Percentiles rank a stretch among this genome's conserved stretches.
Evolutionary conservation across 2,888 invertebrate genomes (phyloP).

Genomic region (Eulithis testata): DNA sequence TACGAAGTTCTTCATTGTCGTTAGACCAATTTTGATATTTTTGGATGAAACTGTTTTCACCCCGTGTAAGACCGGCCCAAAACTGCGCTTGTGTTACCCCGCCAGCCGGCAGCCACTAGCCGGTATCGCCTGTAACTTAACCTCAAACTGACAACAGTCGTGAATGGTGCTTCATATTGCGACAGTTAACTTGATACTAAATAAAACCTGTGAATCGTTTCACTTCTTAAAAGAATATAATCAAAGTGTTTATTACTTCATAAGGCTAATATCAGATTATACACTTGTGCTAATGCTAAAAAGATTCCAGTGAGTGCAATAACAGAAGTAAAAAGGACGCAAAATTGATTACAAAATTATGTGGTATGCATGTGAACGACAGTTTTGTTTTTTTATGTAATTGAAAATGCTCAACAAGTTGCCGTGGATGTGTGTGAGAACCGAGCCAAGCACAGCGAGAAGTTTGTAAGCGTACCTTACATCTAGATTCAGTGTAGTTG

Average conservation of each 20-base stretch:
- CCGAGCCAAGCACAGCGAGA: constrained; percentile 39
- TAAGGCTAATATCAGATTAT: too few species aligned
- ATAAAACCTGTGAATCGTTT: constrained; percentile 38
- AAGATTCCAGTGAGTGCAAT: constrained; percentile 48
- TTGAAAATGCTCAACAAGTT: constrained; percentile 52
- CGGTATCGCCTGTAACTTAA: constrained; percentile 82
- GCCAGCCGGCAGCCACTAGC: constrained; percentile 75
- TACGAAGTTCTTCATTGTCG: not conserved
- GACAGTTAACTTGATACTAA: constrained; percentile 66
- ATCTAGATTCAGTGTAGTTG: constrained; percentile 43
- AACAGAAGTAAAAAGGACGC: constrained; percentile 49
- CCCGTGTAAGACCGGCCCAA: constrained; percentile 65
- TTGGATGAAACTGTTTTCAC: constrained; percentile 46
- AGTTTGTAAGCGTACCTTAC: constrained; percentile 46
- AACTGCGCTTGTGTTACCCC: constrained; percentile 68
- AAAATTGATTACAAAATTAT: constrained; percentile 37
- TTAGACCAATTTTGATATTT: not conserved
- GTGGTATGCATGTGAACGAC: constrained; percentile 47
- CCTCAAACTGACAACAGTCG: constrained; percentile 82
- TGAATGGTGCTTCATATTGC: constrained; percentile 77
- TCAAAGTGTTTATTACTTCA: not conserved
- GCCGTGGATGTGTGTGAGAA: constrained; percentile 54
- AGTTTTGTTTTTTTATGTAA: constrained; percentile 46
- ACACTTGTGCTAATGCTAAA: constrained; percentile 40
- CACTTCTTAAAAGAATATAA: not conserved